Evolutionary conservation across 2,113 vertebrate species (phyloP).

Genomic region (Cavia porcellus): DNA sequence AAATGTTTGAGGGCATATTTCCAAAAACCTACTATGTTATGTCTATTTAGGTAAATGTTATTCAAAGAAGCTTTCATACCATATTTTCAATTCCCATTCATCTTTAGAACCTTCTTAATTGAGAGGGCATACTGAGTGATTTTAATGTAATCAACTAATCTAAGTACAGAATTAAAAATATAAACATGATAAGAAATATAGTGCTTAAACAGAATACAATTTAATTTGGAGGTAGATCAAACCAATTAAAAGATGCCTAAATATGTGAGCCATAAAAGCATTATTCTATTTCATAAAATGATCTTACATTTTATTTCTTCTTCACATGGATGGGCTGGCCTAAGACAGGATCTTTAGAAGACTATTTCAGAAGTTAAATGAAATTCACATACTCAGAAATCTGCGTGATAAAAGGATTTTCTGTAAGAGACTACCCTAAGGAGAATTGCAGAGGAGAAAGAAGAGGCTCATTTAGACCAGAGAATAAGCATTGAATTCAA

Average conservation of each 20-base stretch:
- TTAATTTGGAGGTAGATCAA: constrained; percentile 16
- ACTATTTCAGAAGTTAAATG: constrained; percentile 15
- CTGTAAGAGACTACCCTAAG: not conserved
- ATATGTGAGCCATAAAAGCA: not conserved
- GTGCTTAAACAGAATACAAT: not conserved
- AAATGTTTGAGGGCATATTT: not conserved
- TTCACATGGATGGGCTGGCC: not conserved
- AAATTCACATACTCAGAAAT: not conserved
- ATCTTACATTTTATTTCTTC: not conserved
- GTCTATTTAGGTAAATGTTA: constrained; percentile 23
- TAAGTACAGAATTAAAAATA: constrained; percentile 52
- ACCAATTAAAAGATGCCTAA: not conserved
- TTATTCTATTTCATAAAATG: constrained; percentile 32
- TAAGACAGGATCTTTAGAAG: constrained; percentile 20
- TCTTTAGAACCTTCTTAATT: constrained; percentile 46
- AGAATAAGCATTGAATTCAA: constrained; percentile 31
- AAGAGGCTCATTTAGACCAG: not conserved
- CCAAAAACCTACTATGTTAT: not conserved
- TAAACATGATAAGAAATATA: constrained; percentile 52
- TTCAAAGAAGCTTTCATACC: constrained; percentile 48
- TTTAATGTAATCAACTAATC: constrained; percentile 55
- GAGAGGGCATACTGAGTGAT: not conserved
- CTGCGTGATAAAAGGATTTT: not conserved
- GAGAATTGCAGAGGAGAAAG: not conserved
- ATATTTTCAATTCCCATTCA: constrained; percentile 56